Base-by-base conservation (phyloP, 2,797 vertebrate genomes). In the Furcifer pardalis region DNA sequence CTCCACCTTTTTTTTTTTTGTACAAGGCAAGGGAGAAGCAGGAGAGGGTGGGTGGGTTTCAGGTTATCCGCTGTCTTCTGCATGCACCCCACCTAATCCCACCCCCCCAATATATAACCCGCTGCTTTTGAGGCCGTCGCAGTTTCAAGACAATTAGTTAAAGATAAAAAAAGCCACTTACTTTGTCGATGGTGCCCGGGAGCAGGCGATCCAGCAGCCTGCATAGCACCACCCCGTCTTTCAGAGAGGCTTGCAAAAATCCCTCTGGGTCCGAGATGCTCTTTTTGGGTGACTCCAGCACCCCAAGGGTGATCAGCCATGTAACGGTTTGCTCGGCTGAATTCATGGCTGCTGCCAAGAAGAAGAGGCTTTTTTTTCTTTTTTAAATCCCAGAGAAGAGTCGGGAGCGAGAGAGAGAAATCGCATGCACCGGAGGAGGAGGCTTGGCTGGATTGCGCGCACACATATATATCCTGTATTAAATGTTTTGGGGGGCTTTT, bases 301-400 rank as follows among this genome's bases (percentile, higher is more conserved):
- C 98, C 88, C 98, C 98, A 90, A 99, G 95, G 91, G 98, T 97
- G 73, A 99, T 99, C 89, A 99, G 95, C 98, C 98, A 99, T 92
- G 98, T 99, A 93, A 99, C 98, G 94, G 98, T 99, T 96, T 99
- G 98, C 93, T 99, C 98, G 49, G 98, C 98, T 77, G 98, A 98
- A 97, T 97, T 99, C 98, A 96, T 96, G 89, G 94, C 94, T 86
- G 89, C 87, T 75, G 78, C 62, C 60, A 66, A 75, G 46, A 65
- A 75, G 46, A 65, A 79, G 77, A 77, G 77, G 82, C 44, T 84
- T 59, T 77, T 68, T 32, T 65, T 66, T 12, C 30, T 65, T 65
- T 56, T 15, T 23, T 56, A 56, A 81, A 79, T 73, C 77, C 84
- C 65, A 62, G 68, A 79, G 60, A 73, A 87, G 17, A 82, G 73